Evolutionary conservation across 2,797 vertebrate genomes (phyloP).

Genomic region (Pseudochirops corinnae): DNA sequence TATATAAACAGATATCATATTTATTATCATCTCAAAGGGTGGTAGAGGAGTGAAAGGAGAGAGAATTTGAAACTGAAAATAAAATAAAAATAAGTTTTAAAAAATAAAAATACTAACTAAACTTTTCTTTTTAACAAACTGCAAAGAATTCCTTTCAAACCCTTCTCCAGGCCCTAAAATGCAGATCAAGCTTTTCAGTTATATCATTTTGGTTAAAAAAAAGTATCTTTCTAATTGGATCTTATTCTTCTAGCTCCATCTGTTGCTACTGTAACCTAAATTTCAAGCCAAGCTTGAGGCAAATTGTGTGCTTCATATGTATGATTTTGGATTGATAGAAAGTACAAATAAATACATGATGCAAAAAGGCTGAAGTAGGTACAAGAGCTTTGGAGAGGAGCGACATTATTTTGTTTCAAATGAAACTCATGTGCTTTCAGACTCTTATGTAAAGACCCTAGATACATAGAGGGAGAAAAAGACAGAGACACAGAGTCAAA

Average conservation of each 20-base stretch:
- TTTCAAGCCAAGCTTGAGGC: background rate
- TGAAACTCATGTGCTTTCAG: background rate
- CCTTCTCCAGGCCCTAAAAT: background rate
- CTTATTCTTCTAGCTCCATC: background rate
- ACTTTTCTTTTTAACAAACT: background rate
- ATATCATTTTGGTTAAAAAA: background rate
- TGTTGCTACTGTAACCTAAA: background rate
- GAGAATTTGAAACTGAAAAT: background rate
- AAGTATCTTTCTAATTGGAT: background rate
- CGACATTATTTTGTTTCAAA: background rate
- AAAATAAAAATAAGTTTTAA: background rate
- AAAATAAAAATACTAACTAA: background rate
- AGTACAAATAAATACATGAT: background rate
- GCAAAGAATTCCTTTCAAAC: background rate
- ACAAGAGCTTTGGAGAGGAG: background rate
- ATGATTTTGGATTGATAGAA: background rate
- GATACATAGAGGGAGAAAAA: background rate
- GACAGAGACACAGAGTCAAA: background rate
- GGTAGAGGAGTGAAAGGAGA: background rate
- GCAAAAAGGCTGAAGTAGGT: background rate
- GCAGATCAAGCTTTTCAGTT: background rate
- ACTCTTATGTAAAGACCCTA: background rate
- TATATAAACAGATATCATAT: background rate
- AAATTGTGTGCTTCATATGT: background rate
- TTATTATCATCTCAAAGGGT: background rate